Percentiles rank a stretch among this genome's conserved stretches.
These are phyloP conservation scores for Serinus canaria DNA, from an alignment of 2,113 vertebrate species.

Conservation along the genomic window DNA sequence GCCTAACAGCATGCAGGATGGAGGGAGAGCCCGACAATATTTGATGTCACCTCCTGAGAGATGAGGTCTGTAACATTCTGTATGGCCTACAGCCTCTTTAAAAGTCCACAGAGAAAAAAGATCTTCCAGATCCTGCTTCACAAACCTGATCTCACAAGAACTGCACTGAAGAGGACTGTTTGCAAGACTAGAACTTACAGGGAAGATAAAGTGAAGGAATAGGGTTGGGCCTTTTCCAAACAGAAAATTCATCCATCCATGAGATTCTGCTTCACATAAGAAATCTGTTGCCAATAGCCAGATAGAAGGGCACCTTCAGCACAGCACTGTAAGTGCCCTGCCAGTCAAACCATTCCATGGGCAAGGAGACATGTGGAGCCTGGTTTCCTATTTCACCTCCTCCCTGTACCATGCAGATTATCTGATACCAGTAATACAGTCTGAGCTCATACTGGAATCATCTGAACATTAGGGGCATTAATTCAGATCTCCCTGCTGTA, in stretches of 20 bases:
- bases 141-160: not conserved
- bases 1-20: not conserved
- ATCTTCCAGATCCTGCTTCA: not conserved
- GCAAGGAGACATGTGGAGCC: not conserved
- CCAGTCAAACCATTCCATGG: not conserved
- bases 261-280: not conserved
- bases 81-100: not conserved
- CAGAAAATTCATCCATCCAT: not conserved
- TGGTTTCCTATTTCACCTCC: conserved; percentile 50
- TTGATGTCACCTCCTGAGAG: not conserved
- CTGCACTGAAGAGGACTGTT: not conserved
- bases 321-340: not conserved
- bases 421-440: conserved; percentile 16
- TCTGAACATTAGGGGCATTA: not conserved
- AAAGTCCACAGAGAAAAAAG: not conserved
- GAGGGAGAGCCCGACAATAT: not conserved
- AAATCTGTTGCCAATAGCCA: not conserved
- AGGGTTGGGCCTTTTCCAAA: not conserved
- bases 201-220: not conserved
- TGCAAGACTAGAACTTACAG: not conserved
- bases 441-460: conserved; percentile 41
- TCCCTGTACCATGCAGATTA: conserved; percentile 11
- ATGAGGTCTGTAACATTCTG: not conserved
- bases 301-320: conserved; percentile 25
- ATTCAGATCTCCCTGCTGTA: not conserved